Evolutionary conservation across 1,140 invertebrate genomes (phyloP), one percentile per base, ranked within the genome.

Genomic region (Heterodera carotae): DNA sequence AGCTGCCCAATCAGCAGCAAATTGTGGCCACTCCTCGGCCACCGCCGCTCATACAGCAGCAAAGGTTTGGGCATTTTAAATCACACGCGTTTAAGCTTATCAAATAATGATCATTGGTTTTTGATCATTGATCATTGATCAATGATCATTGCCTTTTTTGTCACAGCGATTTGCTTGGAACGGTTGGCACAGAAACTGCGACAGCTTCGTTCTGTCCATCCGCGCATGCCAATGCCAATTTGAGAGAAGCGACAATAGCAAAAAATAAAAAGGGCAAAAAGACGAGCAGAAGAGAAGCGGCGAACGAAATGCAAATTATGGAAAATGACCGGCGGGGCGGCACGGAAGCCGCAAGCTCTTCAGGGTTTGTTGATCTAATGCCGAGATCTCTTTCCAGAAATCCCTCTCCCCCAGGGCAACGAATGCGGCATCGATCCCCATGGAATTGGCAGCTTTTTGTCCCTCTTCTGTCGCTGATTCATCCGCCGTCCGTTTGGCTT

Each of bases 1-100:
- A 74, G 25, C 25, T 31, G 22, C 36, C 25, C 29, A 22, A 56
- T 12, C 71, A 62, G n/a, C 56, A 18, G 62, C 71, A 73, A 73
- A 64, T n/a, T 27, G 34, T 27, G 5, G 48, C 18, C 22, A 18
- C 39, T 12, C 39, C 7, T 22, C 22, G 18, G 48, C 48, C 48
- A 39, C 27, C 29, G 22, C 4, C 36, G 36, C 18, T 67, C 31
- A 25, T 67, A 15, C 67, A 25, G 25, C 34, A 69, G 29, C 34
- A 69, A 69, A 69, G 5, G 67, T 69, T 10, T 0, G 67, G 25
- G 64, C 31, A 67, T 22, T 22, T 31, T n/a, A n/a, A 67, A 43
- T 43, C 12, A 43, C 6, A 43, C 39, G 39, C 0, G 2, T 43
- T 43, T 8, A 43, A n/a, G n/a, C n/a, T 43, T 43, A 43, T 6